These are phyloP conservation scores for Onychorhynchus coronatus DNA, from an alignment of 2,113 vertebrate genomes.

Conservation along the genomic window DNA sequence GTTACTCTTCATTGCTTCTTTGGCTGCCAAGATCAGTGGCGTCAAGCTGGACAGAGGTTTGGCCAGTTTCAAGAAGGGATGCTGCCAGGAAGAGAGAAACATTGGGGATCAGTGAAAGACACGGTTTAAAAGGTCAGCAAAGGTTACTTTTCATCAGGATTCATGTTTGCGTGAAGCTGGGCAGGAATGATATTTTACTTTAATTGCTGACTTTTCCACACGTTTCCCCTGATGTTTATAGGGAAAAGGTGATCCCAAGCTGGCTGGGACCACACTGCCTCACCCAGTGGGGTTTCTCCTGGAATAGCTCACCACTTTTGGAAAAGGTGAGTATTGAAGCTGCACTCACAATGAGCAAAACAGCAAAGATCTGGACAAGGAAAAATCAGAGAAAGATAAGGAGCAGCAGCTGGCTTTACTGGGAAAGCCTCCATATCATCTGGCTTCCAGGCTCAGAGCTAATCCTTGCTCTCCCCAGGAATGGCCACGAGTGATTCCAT, in stretches of 20 bases:
- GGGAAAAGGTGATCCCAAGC: not conserved
- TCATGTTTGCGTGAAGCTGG: not conserved
- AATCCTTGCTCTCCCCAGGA: not conserved
- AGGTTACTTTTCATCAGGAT: not conserved
- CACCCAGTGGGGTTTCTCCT: not conserved
- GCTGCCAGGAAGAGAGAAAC: conserved; percentile 74
- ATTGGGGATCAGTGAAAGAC: not conserved
- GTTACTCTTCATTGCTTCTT: conserved; percentile 98
- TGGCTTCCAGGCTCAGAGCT: not conserved
- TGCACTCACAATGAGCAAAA: not conserved
- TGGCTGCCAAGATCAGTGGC: conserved; percentile 96
- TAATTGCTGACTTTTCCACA: not conserved
- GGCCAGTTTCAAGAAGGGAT: conserved; percentile 97
- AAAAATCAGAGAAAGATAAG: not conserved
- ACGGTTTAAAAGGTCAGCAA: not conserved
- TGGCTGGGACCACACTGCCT: not conserved
- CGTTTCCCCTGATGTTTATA: not conserved
- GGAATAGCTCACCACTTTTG: not conserved
- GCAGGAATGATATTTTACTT: not conserved
- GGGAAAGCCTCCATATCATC: not conserved
- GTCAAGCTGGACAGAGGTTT: conserved; percentile 98
- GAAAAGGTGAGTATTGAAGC: not conserved
- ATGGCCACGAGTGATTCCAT: not conserved
- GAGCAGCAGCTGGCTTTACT: not conserved
- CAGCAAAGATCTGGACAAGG: not conserved